Conservation (phyloP, 2,113 vertebrate species). For the Elaphurus davidianus region DNA sequence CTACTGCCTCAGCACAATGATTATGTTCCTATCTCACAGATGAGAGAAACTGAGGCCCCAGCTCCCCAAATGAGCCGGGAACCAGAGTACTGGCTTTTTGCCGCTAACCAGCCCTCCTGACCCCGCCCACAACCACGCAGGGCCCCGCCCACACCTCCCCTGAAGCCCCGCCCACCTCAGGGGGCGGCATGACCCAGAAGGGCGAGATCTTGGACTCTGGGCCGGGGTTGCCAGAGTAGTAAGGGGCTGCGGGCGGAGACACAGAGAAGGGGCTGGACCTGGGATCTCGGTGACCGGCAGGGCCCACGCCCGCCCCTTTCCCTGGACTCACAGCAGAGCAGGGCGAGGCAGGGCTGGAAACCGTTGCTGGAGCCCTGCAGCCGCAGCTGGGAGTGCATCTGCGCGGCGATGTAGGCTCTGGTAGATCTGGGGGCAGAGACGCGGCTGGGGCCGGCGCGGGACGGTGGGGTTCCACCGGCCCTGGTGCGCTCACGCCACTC, state of each 20-base stretch:
- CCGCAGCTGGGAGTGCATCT: slow-evolving; percentile 97
- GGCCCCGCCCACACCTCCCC: not conserved
- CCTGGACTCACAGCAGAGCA: slow-evolving; percentile 89
- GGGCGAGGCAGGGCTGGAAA: slow-evolving; percentile 96
- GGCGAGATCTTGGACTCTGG: slow-evolving; percentile 93
- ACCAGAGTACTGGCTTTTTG: not conserved
- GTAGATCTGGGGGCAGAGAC: slow-evolving; percentile 86
- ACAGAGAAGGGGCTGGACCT: not conserved
- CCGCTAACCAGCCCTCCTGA: rapidly evolving
- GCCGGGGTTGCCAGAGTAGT: slow-evolving; percentile 91
- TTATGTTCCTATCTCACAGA: not conserved
- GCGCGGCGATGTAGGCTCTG: slow-evolving; percentile 96
- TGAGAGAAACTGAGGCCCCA: not conserved
- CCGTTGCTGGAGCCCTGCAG: slow-evolving; percentile 94
- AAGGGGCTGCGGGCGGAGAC: slow-evolving; percentile 84
- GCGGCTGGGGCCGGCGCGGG: rapidly evolving
- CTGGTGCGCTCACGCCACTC: not conserved
- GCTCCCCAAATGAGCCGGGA: not conserved
- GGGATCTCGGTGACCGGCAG: rapidly evolving
- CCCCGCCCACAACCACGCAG: not conserved
- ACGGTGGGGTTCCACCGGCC: not conserved
- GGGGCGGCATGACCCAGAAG: slow-evolving; percentile 97
- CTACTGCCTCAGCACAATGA: not conserved
- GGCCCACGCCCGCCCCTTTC: rapidly evolving
- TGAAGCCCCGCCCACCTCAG: slow-evolving; percentile 84